A percentile compares a stretch with the other conserved stretches of the same genome.
These are phyloP conservation scores for Meteorus sp. DNA, from an alignment of 1,140 invertebrate species.

Conservation along the genomic window DNA sequence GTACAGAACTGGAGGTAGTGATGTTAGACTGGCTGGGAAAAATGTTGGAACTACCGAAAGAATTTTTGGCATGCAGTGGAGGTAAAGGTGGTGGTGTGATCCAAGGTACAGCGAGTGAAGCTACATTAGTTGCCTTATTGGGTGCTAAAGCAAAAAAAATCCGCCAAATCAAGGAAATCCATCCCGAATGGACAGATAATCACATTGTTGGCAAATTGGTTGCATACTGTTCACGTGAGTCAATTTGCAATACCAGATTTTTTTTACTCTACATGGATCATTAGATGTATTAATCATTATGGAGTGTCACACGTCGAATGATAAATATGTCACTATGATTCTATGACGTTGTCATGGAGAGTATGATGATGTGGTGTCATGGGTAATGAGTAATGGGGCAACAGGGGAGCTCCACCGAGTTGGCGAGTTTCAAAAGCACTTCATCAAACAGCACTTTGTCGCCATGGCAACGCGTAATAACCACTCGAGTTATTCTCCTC, in stretches of 20 bases:
- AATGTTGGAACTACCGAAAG: constrained; percentile 87
- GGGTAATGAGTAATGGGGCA: neutral
- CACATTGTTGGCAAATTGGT: constrained; percentile 87
- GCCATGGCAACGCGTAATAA: constrained; percentile 56
- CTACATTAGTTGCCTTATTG: constrained; percentile 83
- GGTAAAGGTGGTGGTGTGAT: constrained; percentile 92
- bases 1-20: constrained; percentile 95
- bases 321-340: neutral
- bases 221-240: constrained; percentile 78
- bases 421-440: too few relatives aligned
- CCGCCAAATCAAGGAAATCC: constrained; percentile 67
- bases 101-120: constrained; percentile 86
- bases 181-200: constrained; percentile 78
- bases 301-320: too few relatives aligned
- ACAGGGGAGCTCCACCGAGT: too few relatives aligned
- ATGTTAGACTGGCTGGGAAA: constrained; percentile 98
- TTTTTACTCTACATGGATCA: constrained; percentile 1
- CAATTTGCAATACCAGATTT: too few relatives aligned
- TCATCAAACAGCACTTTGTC: constrained; percentile 58
- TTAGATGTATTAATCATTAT: too few relatives aligned
- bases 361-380: neutral
- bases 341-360: neutral
- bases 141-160: constrained; percentile 85
- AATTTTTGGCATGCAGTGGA: constrained; percentile 79
- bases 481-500: constrained; percentile 43